Evolutionary conservation across 2,113 vertebrate genomes (phyloP).

Genomic region (Plestiodon gilberti): DNA sequence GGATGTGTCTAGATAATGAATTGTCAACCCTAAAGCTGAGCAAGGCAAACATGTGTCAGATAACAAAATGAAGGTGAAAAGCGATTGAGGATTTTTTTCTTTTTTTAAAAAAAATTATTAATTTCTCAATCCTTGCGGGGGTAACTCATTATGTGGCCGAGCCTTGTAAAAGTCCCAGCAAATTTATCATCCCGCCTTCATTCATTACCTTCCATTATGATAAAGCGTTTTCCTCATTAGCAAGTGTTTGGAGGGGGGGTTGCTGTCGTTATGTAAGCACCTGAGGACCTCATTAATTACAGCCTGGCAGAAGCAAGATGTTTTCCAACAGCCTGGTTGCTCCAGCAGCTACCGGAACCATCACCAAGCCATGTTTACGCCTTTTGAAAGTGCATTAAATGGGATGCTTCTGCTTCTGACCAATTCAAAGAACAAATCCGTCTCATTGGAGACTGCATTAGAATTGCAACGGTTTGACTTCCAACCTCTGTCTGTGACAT

Average conservation of each 20-base stretch:
- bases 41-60: slow-evolving; percentile 17
- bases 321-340: neutral
- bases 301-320: slow-evolving; percentile 25
- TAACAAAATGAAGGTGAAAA: slow-evolving; percentile 32
- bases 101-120: neutral
- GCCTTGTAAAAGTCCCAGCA: neutral
- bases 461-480: too few relatives aligned
- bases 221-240: slow-evolving; percentile 2
- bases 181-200: neutral
- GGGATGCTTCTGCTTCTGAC: too few relatives aligned
- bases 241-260: too few relatives aligned
- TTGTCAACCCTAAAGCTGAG: slow-evolving; percentile 30
- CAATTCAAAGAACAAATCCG: too few relatives aligned
- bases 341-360: neutral
- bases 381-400: too few relatives aligned
- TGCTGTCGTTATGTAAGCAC: neutral
- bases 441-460: too few relatives aligned
- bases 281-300: slow-evolving; percentile 21
- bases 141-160: slow-evolving; percentile 22
- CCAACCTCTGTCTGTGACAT: too few relatives aligned
- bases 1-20: slow-evolving; percentile 59
- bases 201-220: slow-evolving; percentile 41
- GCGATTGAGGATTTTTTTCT: too few relatives aligned
- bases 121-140: slow-evolving; percentile 9
- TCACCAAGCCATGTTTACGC: neutral